Conservation (phyloP, 2,797 vertebrate species). For the Gymnocypris eckloni region DNA sequence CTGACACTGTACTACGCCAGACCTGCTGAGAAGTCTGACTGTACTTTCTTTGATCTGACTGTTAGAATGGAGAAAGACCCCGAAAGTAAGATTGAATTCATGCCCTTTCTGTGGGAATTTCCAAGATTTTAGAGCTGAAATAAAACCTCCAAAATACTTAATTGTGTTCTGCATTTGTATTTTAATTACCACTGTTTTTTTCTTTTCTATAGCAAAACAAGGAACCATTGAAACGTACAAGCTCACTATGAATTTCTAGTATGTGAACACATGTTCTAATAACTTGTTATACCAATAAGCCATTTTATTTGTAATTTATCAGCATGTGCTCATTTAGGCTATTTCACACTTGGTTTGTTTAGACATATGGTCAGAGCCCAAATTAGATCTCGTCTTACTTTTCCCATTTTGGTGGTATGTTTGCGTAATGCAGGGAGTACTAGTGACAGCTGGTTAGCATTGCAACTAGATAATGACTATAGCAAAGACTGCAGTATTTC, state of each 20-base stretch:
- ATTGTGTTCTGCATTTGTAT: neutral
- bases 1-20: conserved; percentile 84
- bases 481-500: neutral
- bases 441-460: neutral
- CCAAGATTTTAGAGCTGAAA: neutral
- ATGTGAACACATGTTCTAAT: conserved; percentile 45
- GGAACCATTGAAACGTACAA: conserved; percentile 58
- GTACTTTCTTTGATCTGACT: conserved; percentile 77
- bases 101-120: neutral
- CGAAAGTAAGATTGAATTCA: neutral
- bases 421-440: neutral
- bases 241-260: conserved; percentile 77
- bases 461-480: neutral
- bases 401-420: neutral
- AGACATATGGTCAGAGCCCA: neutral
- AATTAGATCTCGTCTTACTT: neutral
- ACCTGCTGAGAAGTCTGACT: conserved; percentile 73
- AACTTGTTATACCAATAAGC: too few relatives aligned
- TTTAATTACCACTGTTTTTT: neutral
- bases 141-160: neutral
- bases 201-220: conserved; percentile 58
- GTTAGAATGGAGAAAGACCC: conserved; percentile 69
- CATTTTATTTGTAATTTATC: too few relatives aligned
- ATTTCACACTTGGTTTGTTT: neutral
- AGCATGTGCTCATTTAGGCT: neutral